Conservation (phyloP, 2,113 vertebrate species). For the Baryphthengus martii region DNA sequence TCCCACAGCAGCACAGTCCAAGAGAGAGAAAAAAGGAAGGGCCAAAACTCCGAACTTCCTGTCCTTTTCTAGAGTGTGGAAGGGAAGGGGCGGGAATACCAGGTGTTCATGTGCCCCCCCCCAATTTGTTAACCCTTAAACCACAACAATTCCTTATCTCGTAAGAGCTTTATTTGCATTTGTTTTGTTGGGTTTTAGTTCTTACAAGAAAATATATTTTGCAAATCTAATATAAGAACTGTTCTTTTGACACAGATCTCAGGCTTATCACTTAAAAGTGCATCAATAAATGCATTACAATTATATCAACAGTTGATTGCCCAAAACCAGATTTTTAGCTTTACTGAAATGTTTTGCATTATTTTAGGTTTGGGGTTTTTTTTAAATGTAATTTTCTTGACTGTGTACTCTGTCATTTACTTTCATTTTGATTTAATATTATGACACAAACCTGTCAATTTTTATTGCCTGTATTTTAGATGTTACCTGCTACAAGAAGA, state of each 20-base stretch:
- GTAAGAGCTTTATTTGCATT: not conserved
- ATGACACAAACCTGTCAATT: not conserved
- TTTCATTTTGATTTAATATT: not conserved
- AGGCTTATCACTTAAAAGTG: not conserved
- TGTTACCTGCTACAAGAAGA: not conserved
- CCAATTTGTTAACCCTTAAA: too few species aligned
- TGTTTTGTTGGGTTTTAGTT: not conserved
- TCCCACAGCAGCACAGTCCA: too few species aligned
- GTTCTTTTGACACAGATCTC: not conserved
- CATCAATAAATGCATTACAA: not conserved
- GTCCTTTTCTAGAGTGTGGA: too few species aligned
- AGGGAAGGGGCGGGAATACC: too few species aligned
- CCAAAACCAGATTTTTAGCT: not conserved
- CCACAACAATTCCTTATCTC: not conserved
- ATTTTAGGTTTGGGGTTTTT: not conserved
- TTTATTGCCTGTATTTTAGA: not conserved
- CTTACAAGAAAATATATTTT: not conserved
- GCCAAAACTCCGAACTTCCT: too few species aligned
- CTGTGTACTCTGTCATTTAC: not conserved
- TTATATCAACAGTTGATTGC: not conserved
- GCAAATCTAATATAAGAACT: not conserved
- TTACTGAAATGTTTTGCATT: not conserved
- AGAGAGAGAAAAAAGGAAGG: too few species aligned
- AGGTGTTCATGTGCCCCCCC: too few species aligned
- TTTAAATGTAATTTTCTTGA: not conserved